Evolutionary conservation across 2,888 invertebrate species (phyloP).

Genomic region (Acanthoscelides obtectus): DNA sequence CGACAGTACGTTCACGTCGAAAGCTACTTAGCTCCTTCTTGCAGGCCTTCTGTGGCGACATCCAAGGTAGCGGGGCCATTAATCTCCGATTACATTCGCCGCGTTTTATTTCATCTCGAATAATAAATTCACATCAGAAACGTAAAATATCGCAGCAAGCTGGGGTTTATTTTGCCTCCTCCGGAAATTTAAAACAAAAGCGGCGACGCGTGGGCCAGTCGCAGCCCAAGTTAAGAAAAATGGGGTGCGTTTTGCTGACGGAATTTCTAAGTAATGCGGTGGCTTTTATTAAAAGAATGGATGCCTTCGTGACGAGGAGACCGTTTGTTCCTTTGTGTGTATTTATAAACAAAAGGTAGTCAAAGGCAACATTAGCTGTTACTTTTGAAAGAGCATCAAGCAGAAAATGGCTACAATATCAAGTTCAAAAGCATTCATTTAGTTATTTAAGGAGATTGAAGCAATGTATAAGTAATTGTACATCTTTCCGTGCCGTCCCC

Average conservation of each 20-base stretch:
- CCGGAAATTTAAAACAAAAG: background rate
- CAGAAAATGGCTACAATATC: too few relatives aligned
- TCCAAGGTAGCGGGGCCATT: background rate
- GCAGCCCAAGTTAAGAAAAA: background rate
- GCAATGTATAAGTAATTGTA: too few relatives aligned
- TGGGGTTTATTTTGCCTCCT: background rate
- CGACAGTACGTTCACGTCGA: background rate
- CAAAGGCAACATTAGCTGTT: background rate
- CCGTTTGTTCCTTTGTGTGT: too few relatives aligned
- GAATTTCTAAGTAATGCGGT: background rate
- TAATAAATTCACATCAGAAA: slow-evolving; percentile 3
- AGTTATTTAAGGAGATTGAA: too few relatives aligned
- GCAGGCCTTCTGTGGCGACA: background rate
- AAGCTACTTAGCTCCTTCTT: background rate
- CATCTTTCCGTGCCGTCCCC: too few relatives aligned
- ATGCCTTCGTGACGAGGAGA: background rate
- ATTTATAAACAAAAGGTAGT: background rate
- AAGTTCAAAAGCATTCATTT: too few relatives aligned
- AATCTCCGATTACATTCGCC: background rate
- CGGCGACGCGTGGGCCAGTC: background rate
- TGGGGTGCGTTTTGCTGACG: background rate
- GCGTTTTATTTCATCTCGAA: background rate
- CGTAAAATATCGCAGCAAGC: slow-evolving; percentile 1
- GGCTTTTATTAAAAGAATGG: background rate
- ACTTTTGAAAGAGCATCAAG: background rate